A percentile compares a stretch with the other conserved stretches of the same genome.
Conservation (phyloP, 2,888 invertebrate genomes). For the Linnaemya vulpina region DNA sequence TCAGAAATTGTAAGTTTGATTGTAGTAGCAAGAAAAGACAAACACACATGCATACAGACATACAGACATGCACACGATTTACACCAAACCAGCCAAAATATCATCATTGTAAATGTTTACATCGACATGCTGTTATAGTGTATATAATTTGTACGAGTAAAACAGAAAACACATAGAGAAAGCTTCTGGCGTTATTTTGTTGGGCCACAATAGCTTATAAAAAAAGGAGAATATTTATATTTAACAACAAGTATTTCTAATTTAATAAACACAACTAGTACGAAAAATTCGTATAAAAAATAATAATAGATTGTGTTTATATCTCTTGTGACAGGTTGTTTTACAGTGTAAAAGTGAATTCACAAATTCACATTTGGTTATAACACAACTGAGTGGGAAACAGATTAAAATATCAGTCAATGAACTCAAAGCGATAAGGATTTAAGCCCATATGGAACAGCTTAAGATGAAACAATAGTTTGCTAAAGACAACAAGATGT, state of each 20-base stretch:
- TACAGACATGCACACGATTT: neutral
- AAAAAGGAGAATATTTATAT: no score
- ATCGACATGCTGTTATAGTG: neutral
- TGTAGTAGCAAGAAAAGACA: neutral
- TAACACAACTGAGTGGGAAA: conserved; percentile 44
- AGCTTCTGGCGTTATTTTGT: no score
- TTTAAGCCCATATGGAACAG: conserved; percentile 17
- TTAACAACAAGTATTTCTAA: no score
- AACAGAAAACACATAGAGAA: neutral
- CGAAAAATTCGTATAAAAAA: no score
- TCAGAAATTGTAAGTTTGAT: neutral
- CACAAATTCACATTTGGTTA: conserved; percentile 10
- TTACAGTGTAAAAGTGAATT: neutral
- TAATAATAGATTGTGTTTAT: no score
- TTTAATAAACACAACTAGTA: no score
- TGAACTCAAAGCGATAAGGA: conserved; percentile 42
- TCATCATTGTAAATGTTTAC: neutral
- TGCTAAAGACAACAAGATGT: conserved; percentile 5
- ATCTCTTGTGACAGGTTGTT: neutral
- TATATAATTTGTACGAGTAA: neutral
- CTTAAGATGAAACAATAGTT: conserved; percentile 8
- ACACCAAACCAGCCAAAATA: neutral
- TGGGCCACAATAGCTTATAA: no score
- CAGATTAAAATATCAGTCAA: conserved; percentile 42
- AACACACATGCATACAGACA: neutral